Evolutionary conservation across 2,797 vertebrate genomes (phyloP), one percentile per base, ranked within the genome.

Genomic region (Tokudaia muenninki): DNA sequence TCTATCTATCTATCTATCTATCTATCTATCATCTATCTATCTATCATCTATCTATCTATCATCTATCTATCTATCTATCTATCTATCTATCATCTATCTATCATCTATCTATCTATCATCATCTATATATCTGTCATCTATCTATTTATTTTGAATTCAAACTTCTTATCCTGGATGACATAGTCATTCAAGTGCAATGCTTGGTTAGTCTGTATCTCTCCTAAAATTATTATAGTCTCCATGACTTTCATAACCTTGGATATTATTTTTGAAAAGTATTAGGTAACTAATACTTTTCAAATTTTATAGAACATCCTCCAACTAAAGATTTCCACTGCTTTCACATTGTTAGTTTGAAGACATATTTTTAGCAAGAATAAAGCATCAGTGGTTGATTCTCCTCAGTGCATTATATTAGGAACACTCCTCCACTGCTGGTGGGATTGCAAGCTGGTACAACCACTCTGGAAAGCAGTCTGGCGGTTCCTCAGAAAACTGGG

Each of bases 361-460:
- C 34, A 10, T 13, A 80, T 65, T 92, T 95, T 96, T 96, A 87
- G 2, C 29, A 83, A 77, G 11, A 87, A 77, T 90, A 13, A 4
- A 14, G 10, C 2, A 13, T 44, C 84, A 59, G 3, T 65, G 17
- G 81, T 41, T 61, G 5, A 41, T 1, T 16, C 29, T 90, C 44
- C 84, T 95, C 8, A 24, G 13, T 70, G 41, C 4, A 31, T 92
- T 14, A 41, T 50, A 22, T 47, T 10, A 65, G 14, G 41, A 41
- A 41, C 41, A 41, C 41, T 41, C 41, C 41, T 41, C 3, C 41
- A 41, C 41, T 41, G 41, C 41, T 41, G 41, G 41, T 41, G 41
- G 41, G 41, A 41, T 41, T 3, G 41, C 41, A 41, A 41, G 41
- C 41, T 2, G 41, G 41, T 41, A 41, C 41, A 41, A 41, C 41